Evolutionary conservation across 2,888 invertebrate genomes (phyloP).

Genomic region (Caradrina kadenii): DNA sequence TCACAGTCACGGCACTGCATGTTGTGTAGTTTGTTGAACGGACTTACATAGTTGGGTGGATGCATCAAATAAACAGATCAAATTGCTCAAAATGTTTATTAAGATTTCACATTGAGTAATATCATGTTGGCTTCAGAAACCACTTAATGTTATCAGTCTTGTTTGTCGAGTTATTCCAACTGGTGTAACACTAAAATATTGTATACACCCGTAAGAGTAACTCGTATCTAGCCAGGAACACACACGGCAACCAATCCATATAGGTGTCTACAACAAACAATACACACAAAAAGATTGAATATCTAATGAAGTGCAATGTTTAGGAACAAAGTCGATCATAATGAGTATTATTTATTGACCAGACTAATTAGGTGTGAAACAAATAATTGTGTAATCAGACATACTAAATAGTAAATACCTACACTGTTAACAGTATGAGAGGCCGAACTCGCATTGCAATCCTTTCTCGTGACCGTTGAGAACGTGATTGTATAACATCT

Average conservation of each 20-base stretch:
- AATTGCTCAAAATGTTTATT: conserved; percentile 50
- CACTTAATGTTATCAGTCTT: conserved; percentile 57
- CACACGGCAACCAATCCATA: conserved; percentile 20
- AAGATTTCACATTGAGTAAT: conserved; percentile 31
- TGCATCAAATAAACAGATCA: conserved; percentile 18
- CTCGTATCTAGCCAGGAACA: conserved; percentile 14
- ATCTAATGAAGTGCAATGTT: conserved; percentile 5
- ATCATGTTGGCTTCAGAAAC: conserved; percentile 29
- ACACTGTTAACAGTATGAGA: neutral
- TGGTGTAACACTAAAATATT: neutral
- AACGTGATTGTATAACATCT: neutral
- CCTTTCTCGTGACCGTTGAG: neutral
- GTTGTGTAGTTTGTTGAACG: neutral
- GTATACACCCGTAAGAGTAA: conserved; percentile 3
- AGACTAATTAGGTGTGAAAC: conserved; percentile 4
- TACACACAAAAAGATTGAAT: neutral
- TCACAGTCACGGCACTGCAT: neutral
- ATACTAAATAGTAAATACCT: neutral
- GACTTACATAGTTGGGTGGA: neutral
- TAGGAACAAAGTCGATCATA: neutral
- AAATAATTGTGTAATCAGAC: conserved; percentile 1
- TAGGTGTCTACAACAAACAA: too few species aligned
- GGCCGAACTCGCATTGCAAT: neutral
- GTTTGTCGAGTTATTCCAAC: conserved; percentile 17
- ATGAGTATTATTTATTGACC: conserved; percentile 15